Evolutionary conservation across 2,888 invertebrate species (phyloP).

Genomic region (Lomographa bimaculata): DNA sequence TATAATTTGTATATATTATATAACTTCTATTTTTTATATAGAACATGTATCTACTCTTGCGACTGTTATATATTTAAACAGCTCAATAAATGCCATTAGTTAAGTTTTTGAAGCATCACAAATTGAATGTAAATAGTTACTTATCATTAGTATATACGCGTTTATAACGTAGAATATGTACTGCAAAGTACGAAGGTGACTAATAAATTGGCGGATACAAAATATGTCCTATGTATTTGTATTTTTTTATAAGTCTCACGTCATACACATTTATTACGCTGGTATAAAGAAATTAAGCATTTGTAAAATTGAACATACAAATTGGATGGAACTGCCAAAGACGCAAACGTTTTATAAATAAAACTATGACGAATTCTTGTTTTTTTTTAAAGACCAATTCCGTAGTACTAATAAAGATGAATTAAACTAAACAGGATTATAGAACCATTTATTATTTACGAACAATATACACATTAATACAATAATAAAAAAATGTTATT

Average conservation of each 20-base stretch:
- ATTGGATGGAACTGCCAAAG: conserved; percentile 18
- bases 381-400: conserved; percentile 5
- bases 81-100: conserved; percentile 14
- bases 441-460: conserved; percentile 32
- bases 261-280: too few relatives aligned
- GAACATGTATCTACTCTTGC: too few relatives aligned
- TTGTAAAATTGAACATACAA: conserved; percentile 8
- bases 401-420: neutral
- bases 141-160: too few relatives aligned
- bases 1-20: too few relatives aligned
- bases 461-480: conserved; percentile 25
- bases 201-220: too few relatives aligned
- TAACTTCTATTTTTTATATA: too few relatives aligned
- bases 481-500: conserved; percentile 30
- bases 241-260: conserved; percentile 14
- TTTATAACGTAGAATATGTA: too few relatives aligned
- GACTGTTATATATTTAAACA: conserved; percentile 4
- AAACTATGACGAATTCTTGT: conserved; percentile 4
- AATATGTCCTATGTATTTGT: too few relatives aligned
- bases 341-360: conserved; percentile 11
- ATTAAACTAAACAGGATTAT: conserved; percentile 18
- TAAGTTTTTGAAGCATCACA: conserved; percentile 14
- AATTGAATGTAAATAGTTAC: conserved; percentile 11
- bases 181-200: too few relatives aligned
- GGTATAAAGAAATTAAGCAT: neutral